A percentile compares a stretch with the other conserved stretches of the same genome.
phyloP scores from a whole-genome alignment of 1,140 invertebrate species.

The Saccostrea glomerata region DNA sequence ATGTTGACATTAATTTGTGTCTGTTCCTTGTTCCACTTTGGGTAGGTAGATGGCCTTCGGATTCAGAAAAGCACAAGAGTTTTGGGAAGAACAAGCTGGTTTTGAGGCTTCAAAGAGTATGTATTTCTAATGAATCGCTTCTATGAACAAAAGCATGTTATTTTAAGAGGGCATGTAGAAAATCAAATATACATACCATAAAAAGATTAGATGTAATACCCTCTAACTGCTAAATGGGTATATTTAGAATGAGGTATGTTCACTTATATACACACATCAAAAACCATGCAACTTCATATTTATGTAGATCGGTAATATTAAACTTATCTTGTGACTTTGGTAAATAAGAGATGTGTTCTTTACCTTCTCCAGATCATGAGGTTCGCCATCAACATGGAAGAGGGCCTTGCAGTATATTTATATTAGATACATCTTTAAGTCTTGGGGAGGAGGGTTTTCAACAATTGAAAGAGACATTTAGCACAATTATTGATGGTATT shows the following conservation, averaged over 20 bases:
- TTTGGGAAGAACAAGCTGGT: neutral
- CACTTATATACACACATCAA: too few species aligned
- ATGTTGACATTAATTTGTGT: too few species aligned
- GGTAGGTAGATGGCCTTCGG: neutral
- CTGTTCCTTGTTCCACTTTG: too few species aligned
- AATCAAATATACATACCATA: neutral
- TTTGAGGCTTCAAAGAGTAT: neutral
- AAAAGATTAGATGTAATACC: too few species aligned
- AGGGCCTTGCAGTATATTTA: neutral
- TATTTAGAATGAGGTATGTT: too few species aligned
- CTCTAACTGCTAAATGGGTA: too few species aligned
- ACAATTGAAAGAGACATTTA: slow-evolving; percentile 7
- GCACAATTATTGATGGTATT: neutral
- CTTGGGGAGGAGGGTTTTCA: neutral
- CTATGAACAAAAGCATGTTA: neutral
- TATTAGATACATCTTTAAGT: slow-evolving; percentile 9
- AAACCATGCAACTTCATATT: too few species aligned
- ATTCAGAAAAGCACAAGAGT: neutral
- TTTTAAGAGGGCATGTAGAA: neutral
- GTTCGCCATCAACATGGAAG: neutral
- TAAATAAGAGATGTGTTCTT: neutral
- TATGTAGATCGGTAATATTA: too few species aligned
- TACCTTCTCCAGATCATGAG: neutral
- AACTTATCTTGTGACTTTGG: too few species aligned
- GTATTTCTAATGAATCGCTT: neutral